Conservation (phyloP, 2,113 vertebrate genomes). For the Chaenogobius annularis region DNA sequence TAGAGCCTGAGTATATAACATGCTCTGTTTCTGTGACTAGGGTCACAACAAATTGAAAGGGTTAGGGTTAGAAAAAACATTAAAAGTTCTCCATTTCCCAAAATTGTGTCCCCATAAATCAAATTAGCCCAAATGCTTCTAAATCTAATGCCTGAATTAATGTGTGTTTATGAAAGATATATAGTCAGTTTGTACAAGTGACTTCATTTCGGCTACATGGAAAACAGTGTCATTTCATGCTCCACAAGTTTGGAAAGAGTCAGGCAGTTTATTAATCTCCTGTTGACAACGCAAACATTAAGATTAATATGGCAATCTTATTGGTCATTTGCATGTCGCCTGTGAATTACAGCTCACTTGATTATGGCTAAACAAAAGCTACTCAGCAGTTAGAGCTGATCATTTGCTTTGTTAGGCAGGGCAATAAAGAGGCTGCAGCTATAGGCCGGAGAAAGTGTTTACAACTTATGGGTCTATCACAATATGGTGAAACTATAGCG, state of each 20-base stretch:
- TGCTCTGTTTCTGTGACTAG: background rate
- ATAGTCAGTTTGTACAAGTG: constrained; percentile 23
- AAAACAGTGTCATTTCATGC: constrained; percentile 49
- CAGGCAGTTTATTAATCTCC: constrained; percentile 38
- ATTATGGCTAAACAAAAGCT: constrained; percentile 45
- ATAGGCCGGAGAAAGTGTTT: constrained; percentile 10
- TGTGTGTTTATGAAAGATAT: constrained; percentile 34
- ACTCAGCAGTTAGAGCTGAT: constrained; percentile 53
- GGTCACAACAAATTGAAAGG: constrained; percentile 8
- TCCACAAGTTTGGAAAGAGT: constrained; percentile 31
- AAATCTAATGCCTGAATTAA: constrained; percentile 33
- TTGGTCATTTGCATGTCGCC: constrained; percentile 53
- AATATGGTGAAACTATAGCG: background rate
- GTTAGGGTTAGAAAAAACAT: no score
- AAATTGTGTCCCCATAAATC: constrained; percentile 21
- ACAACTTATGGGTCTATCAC: background rate
- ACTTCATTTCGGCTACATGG: constrained; percentile 20
- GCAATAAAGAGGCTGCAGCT: constrained; percentile 16
- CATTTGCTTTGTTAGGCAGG: constrained; percentile 50
- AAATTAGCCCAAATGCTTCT: constrained; percentile 24
- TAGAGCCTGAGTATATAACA: background rate
- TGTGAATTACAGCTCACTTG: constrained; percentile 38
- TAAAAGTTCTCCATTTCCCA: constrained; percentile 9
- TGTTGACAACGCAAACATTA: constrained; percentile 52
- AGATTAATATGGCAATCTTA: constrained; percentile 60